A percentile compares a stretch with the other conserved stretches of the same genome.
Conservation (phyloP, 2,888 invertebrate species). For the Lissocephala sabroskyi region DNA sequence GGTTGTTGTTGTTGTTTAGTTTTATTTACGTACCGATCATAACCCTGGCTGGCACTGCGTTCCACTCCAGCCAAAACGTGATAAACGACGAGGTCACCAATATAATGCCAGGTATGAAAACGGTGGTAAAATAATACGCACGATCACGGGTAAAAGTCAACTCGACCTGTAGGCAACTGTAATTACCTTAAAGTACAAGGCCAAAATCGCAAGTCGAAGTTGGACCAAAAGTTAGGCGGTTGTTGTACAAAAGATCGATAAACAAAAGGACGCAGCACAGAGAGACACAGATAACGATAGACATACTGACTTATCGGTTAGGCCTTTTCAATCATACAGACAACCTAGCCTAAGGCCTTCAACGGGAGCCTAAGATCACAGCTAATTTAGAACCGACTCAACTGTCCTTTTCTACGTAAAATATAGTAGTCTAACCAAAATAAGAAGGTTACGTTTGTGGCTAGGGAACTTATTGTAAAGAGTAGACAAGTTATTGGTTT, state of each 20-base stretch:
- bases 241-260: slow-evolving; percentile 24
- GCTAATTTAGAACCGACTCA: slow-evolving; percentile 2
- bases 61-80: slow-evolving; percentile 98
- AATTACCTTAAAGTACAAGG: slow-evolving; percentile 82
- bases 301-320: no score
- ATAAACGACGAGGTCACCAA: slow-evolving; percentile 97
- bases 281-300: slow-evolving; percentile 14
- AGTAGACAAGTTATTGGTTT: background rate
- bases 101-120: slow-evolving; percentile 97
- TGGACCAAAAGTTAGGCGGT: slow-evolving; percentile 26
- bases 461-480: slow-evolving; percentile 14
- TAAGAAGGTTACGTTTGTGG: no score
- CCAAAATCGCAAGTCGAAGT: slow-evolving; percentile 24
- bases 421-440: background rate
- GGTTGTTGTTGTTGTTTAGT: slow-evolving; percentile 9
- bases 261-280: slow-evolving; percentile 28
- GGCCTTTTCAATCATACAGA: no score
- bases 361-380: background rate
- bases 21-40: slow-evolving; percentile 88
- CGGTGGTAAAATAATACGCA: slow-evolving; percentile 97
- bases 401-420: background rate
- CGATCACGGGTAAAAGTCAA: slow-evolving; percentile 95
- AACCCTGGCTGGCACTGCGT: slow-evolving; percentile 95
- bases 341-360: slow-evolving; percentile 14
- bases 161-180: slow-evolving; percentile 95